phyloP scores from a whole-genome alignment of 2,113 vertebrate genomes.

The Melanerpes formicivorus region DNA sequence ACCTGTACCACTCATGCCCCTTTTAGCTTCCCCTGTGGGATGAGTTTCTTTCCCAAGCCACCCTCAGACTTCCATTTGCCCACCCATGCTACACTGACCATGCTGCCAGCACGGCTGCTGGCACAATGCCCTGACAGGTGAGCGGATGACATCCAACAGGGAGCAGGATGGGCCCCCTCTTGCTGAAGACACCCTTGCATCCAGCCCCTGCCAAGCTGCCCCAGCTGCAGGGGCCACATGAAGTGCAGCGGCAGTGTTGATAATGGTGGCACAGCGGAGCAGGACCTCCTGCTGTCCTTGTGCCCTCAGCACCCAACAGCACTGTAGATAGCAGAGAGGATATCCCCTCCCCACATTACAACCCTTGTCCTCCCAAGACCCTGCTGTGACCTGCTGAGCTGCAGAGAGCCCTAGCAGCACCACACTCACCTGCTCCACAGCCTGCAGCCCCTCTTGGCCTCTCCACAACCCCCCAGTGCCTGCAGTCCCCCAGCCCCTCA shows the following conservation, averaged over 20 bases:
- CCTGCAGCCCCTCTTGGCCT: not conserved
- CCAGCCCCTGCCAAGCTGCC: not conserved
- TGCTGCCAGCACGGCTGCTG: fast-evolving
- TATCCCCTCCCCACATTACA: not conserved
- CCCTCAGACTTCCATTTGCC: not conserved
- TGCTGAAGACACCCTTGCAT: not conserved
- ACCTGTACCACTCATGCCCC: not conserved
- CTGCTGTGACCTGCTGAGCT: not conserved
- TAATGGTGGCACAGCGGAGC: not conserved
- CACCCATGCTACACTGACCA: fast-evolving
- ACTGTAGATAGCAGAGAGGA: not conserved
- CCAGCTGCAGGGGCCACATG: not conserved
- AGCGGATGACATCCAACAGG: not conserved
- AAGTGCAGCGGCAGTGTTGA: not conserved
- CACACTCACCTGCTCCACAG: not conserved
- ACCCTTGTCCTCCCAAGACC: not conserved
- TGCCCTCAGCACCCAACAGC: not conserved
- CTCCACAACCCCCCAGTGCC: not conserved
- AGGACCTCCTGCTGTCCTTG: not conserved
- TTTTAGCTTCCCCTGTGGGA: not conserved
- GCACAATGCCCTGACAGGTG: not conserved
- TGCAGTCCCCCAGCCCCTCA: conserved; percentile 58
- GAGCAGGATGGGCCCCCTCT: not conserved
- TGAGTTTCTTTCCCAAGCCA: not conserved
- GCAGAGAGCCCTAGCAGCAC: fast-evolving